These are phyloP conservation scores for Thymelicus lineola DNA, from an alignment of 2,888 invertebrate genomes.

Conservation along the genomic window DNA sequence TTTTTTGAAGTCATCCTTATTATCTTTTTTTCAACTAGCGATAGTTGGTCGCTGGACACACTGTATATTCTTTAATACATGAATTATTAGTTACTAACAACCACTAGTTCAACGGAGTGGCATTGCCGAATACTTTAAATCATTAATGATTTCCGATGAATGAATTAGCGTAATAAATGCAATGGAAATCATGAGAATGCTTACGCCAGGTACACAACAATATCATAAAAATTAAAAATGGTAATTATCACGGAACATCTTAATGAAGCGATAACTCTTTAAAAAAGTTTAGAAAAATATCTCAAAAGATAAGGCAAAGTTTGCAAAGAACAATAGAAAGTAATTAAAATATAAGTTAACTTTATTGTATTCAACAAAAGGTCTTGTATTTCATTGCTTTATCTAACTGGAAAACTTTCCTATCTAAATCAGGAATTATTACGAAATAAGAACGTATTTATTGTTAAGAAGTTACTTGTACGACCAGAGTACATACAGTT, in stretches of 20 bases:
- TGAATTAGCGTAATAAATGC: too few relatives aligned
- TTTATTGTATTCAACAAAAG: constrained; percentile 8
- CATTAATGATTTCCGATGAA: too few relatives aligned
- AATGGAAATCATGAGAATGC: neutral
- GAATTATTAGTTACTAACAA: too few relatives aligned
- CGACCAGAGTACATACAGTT: too few relatives aligned
- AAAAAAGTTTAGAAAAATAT: neutral
- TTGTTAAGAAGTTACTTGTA: too few relatives aligned
- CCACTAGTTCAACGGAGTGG: too few relatives aligned
- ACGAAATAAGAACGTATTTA: neutral
- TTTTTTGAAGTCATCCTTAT: too few relatives aligned
- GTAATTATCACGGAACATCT: neutral
- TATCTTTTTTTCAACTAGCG: too few relatives aligned
- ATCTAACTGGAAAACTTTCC: constrained; percentile 5
- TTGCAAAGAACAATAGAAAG: constrained; percentile 4
- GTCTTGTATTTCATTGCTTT: constrained; percentile 6
- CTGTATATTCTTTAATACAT: too few relatives aligned
- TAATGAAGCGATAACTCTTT: neutral
- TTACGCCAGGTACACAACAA: neutral
- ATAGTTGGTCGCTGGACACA: too few relatives aligned
- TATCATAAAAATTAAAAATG: neutral
- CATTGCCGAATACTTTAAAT: too few relatives aligned
- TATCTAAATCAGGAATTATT: neutral
- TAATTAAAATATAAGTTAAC: constrained; percentile 2
- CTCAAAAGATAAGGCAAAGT: neutral